phyloP scores from a whole-genome alignment of 2,888 invertebrate genomes.

The Philhelius pedissequus region DNA sequence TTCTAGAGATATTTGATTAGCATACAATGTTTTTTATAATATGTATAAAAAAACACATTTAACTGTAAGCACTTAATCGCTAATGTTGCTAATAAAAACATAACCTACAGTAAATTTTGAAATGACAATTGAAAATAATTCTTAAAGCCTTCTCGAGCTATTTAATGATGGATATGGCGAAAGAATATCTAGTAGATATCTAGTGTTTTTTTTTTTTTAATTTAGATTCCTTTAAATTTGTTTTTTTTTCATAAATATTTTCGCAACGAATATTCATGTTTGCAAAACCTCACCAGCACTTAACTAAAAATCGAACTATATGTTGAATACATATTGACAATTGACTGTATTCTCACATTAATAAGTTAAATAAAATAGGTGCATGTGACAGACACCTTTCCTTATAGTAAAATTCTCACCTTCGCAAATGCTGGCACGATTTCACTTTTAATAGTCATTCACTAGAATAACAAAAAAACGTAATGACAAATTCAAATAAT shows the following conservation, averaged over 20 bases:
- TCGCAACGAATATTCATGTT: neutral
- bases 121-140: too few species aligned
- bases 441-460: conserved; percentile 44
- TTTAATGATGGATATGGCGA: too few species aligned
- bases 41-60: too few species aligned
- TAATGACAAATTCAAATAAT: conserved; percentile 26
- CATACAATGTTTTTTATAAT: too few species aligned
- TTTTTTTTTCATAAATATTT: neutral
- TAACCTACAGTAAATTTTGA: too few species aligned
- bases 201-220: neutral
- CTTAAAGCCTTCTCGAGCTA: too few species aligned
- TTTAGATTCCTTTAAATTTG: neutral
- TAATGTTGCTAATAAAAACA: too few species aligned
- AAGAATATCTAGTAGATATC: too few species aligned
- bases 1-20: too few species aligned
- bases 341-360: conserved; percentile 14
- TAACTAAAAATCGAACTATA: neutral
- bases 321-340: too few species aligned
- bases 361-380: neutral
- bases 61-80: too few species aligned
- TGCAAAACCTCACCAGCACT: neutral
- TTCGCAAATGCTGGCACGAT: conserved; percentile 43
- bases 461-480: neutral
- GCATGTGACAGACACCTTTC: conserved; percentile 39
- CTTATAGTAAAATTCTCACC: conserved; percentile 40